Percentiles rank a stretch among this genome's conserved stretches.
These are phyloP conservation scores for Beroe forskalii DNA, from an alignment of 37 sponge, comb jelly and placozoan genomes.

Conservation along the genomic window DNA sequence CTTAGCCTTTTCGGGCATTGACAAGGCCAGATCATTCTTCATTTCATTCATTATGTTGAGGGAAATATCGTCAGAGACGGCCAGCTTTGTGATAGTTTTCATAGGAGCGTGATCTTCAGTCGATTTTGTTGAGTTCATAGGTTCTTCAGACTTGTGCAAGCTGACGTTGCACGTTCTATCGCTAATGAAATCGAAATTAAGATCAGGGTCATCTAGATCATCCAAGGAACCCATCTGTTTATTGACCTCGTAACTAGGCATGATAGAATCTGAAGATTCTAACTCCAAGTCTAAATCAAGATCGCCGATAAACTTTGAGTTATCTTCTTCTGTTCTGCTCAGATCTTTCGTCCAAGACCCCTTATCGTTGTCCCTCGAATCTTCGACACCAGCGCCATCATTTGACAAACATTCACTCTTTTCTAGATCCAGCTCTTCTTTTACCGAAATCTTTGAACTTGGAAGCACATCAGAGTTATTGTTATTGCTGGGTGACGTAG, in stretches of 20 bases:
- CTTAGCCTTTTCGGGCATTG: slow-evolving; percentile 19
- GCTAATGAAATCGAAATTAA: slow-evolving; percentile 26
- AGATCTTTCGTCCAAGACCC: neutral
- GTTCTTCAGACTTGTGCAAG: neutral
- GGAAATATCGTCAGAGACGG: slow-evolving; percentile 31
- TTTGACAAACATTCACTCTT: neutral
- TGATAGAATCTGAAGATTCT: neutral
- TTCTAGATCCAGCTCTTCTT: neutral
- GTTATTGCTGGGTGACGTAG: neutral
- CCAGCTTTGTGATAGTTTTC: slow-evolving; percentile 8
- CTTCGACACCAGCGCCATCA: neutral
- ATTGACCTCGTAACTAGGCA: neutral
- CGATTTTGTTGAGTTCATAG: too few species aligned
- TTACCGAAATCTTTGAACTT: neutral
- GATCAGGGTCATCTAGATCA: slow-evolving; percentile 18
- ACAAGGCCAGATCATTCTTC: neutral
- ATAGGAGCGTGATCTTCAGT: neutral
- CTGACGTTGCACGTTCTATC: slow-evolving; percentile 11
- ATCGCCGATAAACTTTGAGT: neutral
- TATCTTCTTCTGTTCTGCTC: neutral
- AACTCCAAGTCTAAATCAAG: neutral
- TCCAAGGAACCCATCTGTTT: neutral
- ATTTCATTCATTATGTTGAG: slow-evolving; percentile 42
- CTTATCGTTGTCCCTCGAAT: neutral
- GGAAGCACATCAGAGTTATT: neutral